Percentiles rank a stretch among this genome's conserved stretches.
phyloP scores from a whole-genome alignment of 2,113 vertebrate genomes.

The Pangasianodon hypophthalmus region DNA sequence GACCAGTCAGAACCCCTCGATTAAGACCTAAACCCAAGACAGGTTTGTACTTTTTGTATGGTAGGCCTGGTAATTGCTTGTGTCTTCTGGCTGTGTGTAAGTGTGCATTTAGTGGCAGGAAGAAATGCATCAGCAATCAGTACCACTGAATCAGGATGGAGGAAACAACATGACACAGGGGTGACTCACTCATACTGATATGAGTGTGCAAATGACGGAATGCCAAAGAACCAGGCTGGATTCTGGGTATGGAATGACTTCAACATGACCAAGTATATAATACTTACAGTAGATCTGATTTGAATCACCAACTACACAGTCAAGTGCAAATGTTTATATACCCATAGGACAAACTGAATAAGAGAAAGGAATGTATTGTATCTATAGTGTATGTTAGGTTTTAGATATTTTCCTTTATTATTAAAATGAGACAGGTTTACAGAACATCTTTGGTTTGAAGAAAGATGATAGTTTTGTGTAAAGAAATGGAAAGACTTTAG shows the following conservation, averaged over 20 bases:
- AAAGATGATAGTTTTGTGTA: background rate
- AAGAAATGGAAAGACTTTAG: slow-evolving; percentile 26
- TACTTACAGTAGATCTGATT: background rate
- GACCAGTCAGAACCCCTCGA: background rate
- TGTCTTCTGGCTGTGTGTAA: background rate
- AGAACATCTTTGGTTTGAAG: background rate
- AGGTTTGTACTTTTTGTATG: background rate
- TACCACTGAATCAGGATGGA: slow-evolving; percentile 71
- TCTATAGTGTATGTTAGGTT: background rate
- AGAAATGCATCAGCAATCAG: slow-evolving; percentile 64
- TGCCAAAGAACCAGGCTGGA: slow-evolving; percentile 13
- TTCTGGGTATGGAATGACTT: slow-evolving; percentile 27
- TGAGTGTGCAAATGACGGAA: slow-evolving; percentile 19
- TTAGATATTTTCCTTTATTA: background rate
- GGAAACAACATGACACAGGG: slow-evolving; percentile 43
- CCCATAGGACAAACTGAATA: background rate
- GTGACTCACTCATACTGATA: slow-evolving; percentile 52
- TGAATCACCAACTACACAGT: background rate
- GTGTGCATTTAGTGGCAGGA: slow-evolving; percentile 23
- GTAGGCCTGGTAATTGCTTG: background rate
- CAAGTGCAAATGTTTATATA: background rate
- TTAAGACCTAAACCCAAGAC: background rate
- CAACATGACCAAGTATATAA: background rate
- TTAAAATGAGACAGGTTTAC: background rate
- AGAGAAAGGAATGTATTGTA: background rate